Percentiles rank a stretch among this genome's conserved stretches.
Evolutionary conservation across 2,888 invertebrate species (phyloP).

Genomic region (Thereva unica): DNA sequence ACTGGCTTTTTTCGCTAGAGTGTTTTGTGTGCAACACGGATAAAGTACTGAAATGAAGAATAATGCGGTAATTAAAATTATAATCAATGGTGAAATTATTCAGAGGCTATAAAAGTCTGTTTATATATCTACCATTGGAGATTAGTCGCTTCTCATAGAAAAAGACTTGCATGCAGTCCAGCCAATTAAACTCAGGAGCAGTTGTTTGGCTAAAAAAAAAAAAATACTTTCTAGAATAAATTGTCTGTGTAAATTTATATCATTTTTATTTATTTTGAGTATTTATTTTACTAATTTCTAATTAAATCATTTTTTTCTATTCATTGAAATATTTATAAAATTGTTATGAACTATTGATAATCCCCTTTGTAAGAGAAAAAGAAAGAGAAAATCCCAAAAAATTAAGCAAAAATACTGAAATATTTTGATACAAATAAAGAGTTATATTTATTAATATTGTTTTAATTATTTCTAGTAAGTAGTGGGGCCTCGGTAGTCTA

Average conservation of each 20-base stretch:
- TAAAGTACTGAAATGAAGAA: slow-evolving; percentile 1
- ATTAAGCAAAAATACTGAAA: too few relatives aligned
- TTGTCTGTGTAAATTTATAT: background rate
- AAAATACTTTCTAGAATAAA: slow-evolving; percentile 1
- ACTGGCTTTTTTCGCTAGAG: slow-evolving; percentile 1
- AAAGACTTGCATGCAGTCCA: background rate
- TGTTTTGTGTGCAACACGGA: too few relatives aligned
- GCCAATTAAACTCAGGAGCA: background rate
- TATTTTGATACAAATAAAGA: too few relatives aligned
- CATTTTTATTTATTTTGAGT: background rate
- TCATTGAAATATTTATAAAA: background rate
- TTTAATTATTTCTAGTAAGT: too few relatives aligned
- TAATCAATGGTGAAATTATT: slow-evolving; percentile 1
- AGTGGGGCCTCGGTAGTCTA: too few relatives aligned
- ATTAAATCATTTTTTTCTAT: background rate
- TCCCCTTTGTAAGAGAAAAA: too few relatives aligned
- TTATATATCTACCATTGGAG: background rate
- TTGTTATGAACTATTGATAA: slow-evolving; percentile 4
- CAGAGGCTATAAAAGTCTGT: background rate
- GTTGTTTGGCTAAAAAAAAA: background rate
- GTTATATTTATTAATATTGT: too few relatives aligned
- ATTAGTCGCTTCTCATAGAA: slow-evolving; percentile 1
- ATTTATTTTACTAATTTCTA: slow-evolving; percentile 15
- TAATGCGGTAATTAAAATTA: background rate
- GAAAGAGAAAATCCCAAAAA: too few relatives aligned